Conservation (phyloP, 1,140 invertebrate genomes). For the Diabrotica virgifera region DNA sequence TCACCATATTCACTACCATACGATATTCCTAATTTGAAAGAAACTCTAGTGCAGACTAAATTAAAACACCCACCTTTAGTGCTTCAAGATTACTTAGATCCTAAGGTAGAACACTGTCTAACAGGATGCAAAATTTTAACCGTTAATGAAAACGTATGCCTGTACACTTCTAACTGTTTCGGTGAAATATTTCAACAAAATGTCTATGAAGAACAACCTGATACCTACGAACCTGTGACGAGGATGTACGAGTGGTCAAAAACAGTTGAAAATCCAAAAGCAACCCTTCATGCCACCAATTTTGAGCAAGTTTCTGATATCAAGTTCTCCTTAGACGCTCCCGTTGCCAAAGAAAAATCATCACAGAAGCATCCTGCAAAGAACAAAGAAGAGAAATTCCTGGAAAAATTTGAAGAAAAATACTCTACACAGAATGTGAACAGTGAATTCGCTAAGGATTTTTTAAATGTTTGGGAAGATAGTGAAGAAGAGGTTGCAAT, state of each 20-base stretch:
- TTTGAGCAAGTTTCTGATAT: constrained; percentile 4
- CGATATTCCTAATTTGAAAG: constrained; percentile 10
- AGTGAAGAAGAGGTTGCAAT: constrained; percentile 7
- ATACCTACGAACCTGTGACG: not conserved
- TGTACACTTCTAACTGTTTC: constrained; percentile 10
- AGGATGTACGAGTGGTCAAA: constrained; percentile 6
- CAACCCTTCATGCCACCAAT: not conserved
- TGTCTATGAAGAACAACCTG: constrained; percentile 8
- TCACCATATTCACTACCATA: constrained; percentile 9
- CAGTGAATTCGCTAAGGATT: constrained; percentile 12
- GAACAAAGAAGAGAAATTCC: constrained; percentile 3
- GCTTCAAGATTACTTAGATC: constrained; percentile 1
- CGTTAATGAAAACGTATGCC: constrained; percentile 3
- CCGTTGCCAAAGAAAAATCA: not conserved
- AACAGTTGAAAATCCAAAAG: not conserved
- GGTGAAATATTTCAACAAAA: constrained; percentile 20
- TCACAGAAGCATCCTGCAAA: not conserved
- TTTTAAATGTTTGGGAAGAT: constrained; percentile 16
- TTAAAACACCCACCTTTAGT: constrained; percentile 2
- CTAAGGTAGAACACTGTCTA: constrained; percentile 9
- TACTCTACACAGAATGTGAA: not conserved
- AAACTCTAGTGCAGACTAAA: not conserved
- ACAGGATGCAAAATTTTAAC: constrained; percentile 14
- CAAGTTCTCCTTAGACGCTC: constrained; percentile 9
- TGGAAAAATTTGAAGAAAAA: constrained; percentile 4